phyloP scores from a whole-genome alignment of 2,888 invertebrate species.

The Entomobrya multifasciata region DNA sequence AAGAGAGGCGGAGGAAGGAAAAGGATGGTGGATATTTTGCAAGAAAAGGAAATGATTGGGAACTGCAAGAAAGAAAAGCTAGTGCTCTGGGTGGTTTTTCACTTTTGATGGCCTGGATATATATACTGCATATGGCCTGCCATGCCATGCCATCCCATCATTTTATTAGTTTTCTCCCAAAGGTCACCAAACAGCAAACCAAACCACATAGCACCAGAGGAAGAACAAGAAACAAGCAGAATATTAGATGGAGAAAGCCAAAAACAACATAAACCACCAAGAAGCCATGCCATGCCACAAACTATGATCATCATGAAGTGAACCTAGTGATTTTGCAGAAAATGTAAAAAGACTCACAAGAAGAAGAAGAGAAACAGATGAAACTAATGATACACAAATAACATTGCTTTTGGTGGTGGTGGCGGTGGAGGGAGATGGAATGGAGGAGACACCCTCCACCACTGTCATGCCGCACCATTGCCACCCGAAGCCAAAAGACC shows the following conservation, averaged over 20 bases:
- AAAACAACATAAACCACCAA: too few relatives aligned
- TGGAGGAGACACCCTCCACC: too few relatives aligned
- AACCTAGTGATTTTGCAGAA: neutral
- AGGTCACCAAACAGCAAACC: conserved; percentile 34
- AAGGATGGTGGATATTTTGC: neutral
- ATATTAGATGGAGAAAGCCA: conserved; percentile 5
- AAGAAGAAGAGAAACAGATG: conserved; percentile 60
- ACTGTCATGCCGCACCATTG: too few relatives aligned
- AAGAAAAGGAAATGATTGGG: conserved; percentile 16
- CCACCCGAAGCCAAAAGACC: neutral
- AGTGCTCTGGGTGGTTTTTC: neutral
- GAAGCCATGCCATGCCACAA: too few relatives aligned
- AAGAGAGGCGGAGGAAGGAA: neutral
- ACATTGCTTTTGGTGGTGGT: conserved; percentile 6
- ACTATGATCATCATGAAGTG: neutral
- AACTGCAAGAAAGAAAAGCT: neutral
- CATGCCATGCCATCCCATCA: neutral
- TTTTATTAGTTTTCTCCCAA: conserved; percentile 30
- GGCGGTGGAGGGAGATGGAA: neutral
- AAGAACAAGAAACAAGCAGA: neutral
- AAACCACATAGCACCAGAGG: too few relatives aligned
- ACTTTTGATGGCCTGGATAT: neutral
- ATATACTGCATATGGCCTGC: neutral
- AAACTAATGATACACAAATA: conserved; percentile 69
- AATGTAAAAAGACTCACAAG: too few relatives aligned